These are phyloP conservation scores for Trilocha varians DNA, from an alignment of 2,888 invertebrate species.

Conservation along the genomic window DNA sequence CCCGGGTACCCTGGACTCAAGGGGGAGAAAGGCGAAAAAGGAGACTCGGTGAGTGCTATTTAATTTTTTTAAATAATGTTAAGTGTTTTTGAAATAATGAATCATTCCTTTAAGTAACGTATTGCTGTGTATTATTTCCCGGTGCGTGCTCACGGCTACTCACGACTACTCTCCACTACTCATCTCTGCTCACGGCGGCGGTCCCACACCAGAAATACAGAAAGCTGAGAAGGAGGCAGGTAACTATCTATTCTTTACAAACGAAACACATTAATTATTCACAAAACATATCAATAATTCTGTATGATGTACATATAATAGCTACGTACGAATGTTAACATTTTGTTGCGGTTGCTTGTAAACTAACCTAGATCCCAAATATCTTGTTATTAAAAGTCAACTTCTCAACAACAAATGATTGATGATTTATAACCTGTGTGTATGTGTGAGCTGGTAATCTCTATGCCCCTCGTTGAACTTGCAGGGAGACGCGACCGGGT, in stretches of 20 bases:
- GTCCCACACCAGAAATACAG: slow-evolving; percentile 80
- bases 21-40: slow-evolving; percentile 93
- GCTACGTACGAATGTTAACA: no score
- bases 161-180: no score
- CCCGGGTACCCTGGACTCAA: slow-evolving; percentile 91
- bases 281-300: no score
- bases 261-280: background rate
- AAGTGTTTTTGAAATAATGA: background rate
- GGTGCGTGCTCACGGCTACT: no score
- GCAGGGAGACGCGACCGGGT: slow-evolving; percentile 86
- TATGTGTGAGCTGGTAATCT: slow-evolving; percentile 45
- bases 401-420: no score
- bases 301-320: no score
- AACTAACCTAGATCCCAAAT: no score
- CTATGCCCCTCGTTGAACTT: slow-evolving; percentile 74
- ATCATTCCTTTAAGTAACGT: slow-evolving; percentile 16
- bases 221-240: slow-evolving; percentile 86
- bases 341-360: no score
- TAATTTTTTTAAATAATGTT: no score
- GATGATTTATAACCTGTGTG: no score
- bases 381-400: no score
- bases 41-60: slow-evolving; percentile 95
- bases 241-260: slow-evolving; percentile 59
- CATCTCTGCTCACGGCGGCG: slow-evolving; percentile 20
- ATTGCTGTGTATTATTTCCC: slow-evolving; percentile 19